These are phyloP conservation scores for Drosophila robusta DNA, from an alignment of 2,888 invertebrate species.

Conservation along the genomic window DNA sequence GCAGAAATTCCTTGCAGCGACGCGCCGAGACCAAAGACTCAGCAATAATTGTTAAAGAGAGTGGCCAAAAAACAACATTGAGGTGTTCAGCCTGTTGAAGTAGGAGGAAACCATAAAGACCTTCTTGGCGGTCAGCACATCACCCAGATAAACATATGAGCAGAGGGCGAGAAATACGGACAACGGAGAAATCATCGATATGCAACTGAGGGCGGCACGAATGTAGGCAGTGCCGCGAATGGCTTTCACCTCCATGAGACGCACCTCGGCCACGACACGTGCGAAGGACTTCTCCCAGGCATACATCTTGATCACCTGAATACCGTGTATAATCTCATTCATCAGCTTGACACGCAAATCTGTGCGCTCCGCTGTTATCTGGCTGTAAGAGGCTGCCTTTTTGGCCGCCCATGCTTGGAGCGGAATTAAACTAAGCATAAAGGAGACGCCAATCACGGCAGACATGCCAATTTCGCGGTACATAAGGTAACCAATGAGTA, in stretches of 20 bases:
- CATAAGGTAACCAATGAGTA: constrained; percentile 86
- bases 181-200: constrained; percentile 91
- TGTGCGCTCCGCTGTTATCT: constrained; percentile 91
- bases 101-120: constrained; percentile 92
- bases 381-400: constrained; percentile 88
- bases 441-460: constrained; percentile 89
- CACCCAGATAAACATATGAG: constrained; percentile 88
- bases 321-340: constrained; percentile 94
- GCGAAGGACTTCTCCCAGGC: constrained; percentile 94
- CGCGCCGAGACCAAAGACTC: constrained; percentile 91
- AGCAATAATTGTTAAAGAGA: constrained; percentile 90
- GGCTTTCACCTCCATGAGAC: constrained; percentile 90
- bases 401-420: constrained; percentile 91
- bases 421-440: constrained; percentile 90
- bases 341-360: constrained; percentile 94
- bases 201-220: constrained; percentile 89
- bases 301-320: constrained; percentile 95
- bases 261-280: constrained; percentile 89
- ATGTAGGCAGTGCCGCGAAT: constrained; percentile 89
- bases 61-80: constrained; percentile 92
- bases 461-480: constrained; percentile 88
- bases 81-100: constrained; percentile 91
- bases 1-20: constrained; percentile 89
- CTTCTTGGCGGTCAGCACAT: constrained; percentile 89
- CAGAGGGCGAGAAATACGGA: constrained; percentile 86